A percentile compares a stretch with the other conserved stretches of the same genome.
Conservation (phyloP, 2,797 vertebrate genomes). For the Phaenicophaeus curvirostris region DNA sequence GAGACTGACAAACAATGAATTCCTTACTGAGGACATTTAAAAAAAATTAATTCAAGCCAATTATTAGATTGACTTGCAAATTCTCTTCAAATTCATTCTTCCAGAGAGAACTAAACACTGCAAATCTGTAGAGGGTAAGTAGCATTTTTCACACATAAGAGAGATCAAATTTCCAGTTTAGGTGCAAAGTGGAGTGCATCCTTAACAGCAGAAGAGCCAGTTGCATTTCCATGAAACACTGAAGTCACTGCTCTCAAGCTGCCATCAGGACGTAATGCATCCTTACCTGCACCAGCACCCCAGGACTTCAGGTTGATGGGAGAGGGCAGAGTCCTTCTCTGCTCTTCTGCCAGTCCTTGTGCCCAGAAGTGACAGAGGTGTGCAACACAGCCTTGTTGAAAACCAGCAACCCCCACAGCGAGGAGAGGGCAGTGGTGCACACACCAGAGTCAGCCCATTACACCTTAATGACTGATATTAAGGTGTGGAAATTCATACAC, state of each 20-base stretch:
- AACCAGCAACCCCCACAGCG: neutral
- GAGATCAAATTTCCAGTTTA: neutral
- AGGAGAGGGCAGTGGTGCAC: neutral
- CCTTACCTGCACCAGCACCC: neutral
- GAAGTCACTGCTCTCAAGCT: neutral
- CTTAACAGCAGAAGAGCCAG: neutral
- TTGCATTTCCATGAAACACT: neutral
- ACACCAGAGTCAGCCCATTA: neutral
- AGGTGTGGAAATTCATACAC: rapidly evolving
- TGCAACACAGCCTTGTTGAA: neutral
- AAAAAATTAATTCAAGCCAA: conserved; percentile 30
- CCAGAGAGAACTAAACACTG: neutral
- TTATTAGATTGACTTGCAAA: conserved; percentile 50
- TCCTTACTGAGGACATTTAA: neutral
- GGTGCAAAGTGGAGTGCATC: neutral
- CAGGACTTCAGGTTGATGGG: neutral
- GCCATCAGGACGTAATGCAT: neutral
- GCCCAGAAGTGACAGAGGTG: neutral
- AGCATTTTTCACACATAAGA: neutral
- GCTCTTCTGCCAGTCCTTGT: neutral
- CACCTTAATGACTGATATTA: neutral
- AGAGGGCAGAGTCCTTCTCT: neutral
- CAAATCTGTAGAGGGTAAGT: neutral
- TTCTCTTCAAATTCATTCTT: conserved; percentile 24
- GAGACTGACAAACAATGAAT: conserved; percentile 17